Evolutionary conservation across 30 jellyfish, hydroid and myxozoan genomes (phyloP), one percentile per base, ranked within the genome.

Genomic region (Haliclystus octoradiatus): DNA sequence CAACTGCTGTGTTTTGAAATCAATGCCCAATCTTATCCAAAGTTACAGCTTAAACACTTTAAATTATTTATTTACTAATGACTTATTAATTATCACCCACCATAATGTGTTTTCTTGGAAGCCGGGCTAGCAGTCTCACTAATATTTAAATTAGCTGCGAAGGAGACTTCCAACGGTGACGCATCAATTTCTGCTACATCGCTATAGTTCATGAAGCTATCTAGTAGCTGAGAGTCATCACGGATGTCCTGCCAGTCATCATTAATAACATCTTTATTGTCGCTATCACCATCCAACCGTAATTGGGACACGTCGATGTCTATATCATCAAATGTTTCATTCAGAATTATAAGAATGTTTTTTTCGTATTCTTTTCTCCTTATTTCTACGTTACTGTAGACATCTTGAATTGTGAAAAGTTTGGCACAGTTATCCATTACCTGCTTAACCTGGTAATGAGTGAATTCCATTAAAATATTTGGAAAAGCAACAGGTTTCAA

Each of bases 401-500:
- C 31, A n/a, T 67, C 77, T 49, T 34, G 66, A 24, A 67, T 46
- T 1, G 31, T 32, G 66, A 67, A 67, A 23, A 67, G 34, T 2
- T 33, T 33, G 5, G 33, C 31, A 32, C 77, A 67, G 26, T 40
- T 32, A 12, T 33, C 19, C 13, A 51, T 33, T 5, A 67, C 40
- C 40, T 67, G 77, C 31, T 33, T 26, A 5, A 67, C 27, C 23
- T 67, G 77, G 12, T 33, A 67, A 34, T 34, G 66, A 25, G 78
- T 34, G 60, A 74, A 63, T 64, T 74, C 79, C 2, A 74, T 61
- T 46, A 51, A 71, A 3, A 47, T 31, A n/a, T 47, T 60, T 27
- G 60, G 52, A 40, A 27, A 72, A 24, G 83, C 53, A 69, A 72
- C 60, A 24, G 83, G n/a, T 72, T 72, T 72, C 60, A 40, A 40